A percentile compares a stretch with the other conserved stretches of the same genome.
Evolutionary conservation across 2,888 invertebrate species (phyloP).

Genomic region (Drosophila fungiperda): DNA sequence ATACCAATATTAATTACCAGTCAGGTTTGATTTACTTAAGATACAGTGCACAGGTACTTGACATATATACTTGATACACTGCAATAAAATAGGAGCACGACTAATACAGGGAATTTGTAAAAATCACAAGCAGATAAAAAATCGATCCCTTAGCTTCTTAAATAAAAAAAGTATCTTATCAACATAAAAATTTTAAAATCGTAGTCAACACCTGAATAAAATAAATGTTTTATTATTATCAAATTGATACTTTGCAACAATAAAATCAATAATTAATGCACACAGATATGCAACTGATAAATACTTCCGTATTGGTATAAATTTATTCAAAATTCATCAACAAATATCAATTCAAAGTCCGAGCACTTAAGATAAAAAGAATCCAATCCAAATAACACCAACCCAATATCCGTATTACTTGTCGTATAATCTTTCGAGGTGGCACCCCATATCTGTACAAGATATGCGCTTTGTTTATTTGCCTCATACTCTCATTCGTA

Average conservation of each 20-base stretch:
- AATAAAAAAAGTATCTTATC: no score
- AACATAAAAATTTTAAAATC: no score
- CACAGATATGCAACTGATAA: not conserved
- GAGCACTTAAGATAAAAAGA: slow-evolving; percentile 19
- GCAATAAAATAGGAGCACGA: not conserved
- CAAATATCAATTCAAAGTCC: not conserved
- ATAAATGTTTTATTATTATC: no score
- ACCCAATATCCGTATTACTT: slow-evolving; percentile 19
- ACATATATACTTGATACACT: not conserved
- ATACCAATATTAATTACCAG: not conserved
- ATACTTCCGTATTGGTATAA: slow-evolving; percentile 1
- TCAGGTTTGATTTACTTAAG: not conserved
- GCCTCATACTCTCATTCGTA: slow-evolving; percentile 23
- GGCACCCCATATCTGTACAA: slow-evolving; percentile 1
- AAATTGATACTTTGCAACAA: no score
- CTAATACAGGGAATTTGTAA: not conserved
- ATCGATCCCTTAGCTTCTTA: not conserved
- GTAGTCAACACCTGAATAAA: no score
- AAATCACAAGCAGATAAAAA: not conserved
- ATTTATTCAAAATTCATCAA: slow-evolving; percentile 10
- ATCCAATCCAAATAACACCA: slow-evolving; percentile 4
- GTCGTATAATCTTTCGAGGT: slow-evolving; percentile 43
- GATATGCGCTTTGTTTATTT: slow-evolving; percentile 22
- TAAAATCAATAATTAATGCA: slow-evolving; percentile 3
- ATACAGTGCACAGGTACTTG: slow-evolving; percentile 1